phyloP scores from a whole-genome alignment of 2,797 vertebrate genomes.

The Acipenser transmontanus region DNA sequence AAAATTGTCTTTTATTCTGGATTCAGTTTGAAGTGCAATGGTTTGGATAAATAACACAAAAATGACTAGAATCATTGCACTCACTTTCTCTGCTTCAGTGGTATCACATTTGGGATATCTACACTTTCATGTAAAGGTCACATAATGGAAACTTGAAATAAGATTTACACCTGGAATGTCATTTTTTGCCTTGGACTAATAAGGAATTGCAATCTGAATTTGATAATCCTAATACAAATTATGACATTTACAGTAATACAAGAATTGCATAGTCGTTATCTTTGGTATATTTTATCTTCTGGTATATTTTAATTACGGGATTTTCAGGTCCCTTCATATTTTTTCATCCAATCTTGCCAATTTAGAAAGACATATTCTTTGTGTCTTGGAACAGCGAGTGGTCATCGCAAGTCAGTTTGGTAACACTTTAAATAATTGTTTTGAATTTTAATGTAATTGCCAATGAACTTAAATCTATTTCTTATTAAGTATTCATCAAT shows the following conservation, averaged over 20 bases:
- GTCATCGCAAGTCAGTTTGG: too few relatives aligned
- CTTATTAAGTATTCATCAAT: too few relatives aligned
- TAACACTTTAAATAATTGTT: too few relatives aligned
- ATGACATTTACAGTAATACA: constrained; percentile 54
- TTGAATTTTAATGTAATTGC: too few relatives aligned
- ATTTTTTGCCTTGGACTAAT: constrained; percentile 56
- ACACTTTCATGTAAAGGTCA: constrained; percentile 79
- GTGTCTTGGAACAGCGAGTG: too few relatives aligned
- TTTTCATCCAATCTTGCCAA: too few relatives aligned
- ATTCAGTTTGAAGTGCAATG: constrained; percentile 61
- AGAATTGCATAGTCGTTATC: background rate
- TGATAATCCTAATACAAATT: constrained; percentile 79
- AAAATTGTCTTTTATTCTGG: too few relatives aligned
- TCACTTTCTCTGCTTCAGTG: constrained; percentile 58
- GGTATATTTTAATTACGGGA: too few relatives aligned
- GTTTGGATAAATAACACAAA: constrained; percentile 62
- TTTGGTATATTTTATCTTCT: too few relatives aligned
- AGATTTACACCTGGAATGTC: constrained; percentile 36
- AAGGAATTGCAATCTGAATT: constrained; percentile 66
- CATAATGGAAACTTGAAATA: constrained; percentile 54
- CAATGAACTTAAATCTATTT: too few relatives aligned
- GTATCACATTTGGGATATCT: constrained; percentile 73
- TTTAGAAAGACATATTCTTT: too few relatives aligned
- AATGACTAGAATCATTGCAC: constrained; percentile 46
- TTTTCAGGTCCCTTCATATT: too few relatives aligned